Percentiles rank a stretch among this genome's conserved stretches.
Evolutionary conservation across 2,113 vertebrate genomes (phyloP).

Genomic region (Canis aureus): DNA sequence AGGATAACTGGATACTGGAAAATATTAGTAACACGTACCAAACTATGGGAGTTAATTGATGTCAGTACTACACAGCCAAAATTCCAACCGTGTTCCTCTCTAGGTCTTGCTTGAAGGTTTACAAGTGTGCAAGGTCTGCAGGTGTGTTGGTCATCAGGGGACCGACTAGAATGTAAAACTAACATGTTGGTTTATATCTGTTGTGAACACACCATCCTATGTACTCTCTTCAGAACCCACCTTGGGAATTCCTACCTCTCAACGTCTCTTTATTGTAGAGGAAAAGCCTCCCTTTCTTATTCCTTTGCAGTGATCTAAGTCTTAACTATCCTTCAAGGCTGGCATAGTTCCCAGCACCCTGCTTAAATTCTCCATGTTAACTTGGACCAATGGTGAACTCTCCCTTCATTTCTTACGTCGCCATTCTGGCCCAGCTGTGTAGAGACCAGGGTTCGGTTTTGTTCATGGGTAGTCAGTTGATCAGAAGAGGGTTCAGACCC

Average conservation of each 20-base stretch:
- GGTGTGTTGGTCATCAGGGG: background rate
- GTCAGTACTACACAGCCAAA: background rate
- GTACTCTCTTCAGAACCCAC: constrained; percentile 8
- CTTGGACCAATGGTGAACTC: background rate
- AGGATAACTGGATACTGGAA: background rate
- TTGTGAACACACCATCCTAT: background rate
- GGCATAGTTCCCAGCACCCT: background rate
- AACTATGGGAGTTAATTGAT: background rate
- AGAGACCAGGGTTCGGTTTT: background rate
- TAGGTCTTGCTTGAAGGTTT: background rate
- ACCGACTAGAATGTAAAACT: background rate
- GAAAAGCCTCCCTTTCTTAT: background rate
- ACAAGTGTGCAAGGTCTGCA: background rate
- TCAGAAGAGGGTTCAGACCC: background rate
- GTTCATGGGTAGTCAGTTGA: background rate
- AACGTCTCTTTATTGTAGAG: background rate
- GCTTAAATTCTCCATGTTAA: background rate
- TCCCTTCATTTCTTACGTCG: background rate
- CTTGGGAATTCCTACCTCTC: background rate
- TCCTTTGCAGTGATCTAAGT: background rate
- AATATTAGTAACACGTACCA: background rate
- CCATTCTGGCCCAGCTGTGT: background rate
- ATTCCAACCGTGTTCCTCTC: background rate
- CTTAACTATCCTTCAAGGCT: background rate
- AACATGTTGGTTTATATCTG: constrained; percentile 1